phyloP scores from a whole-genome alignment of 2,797 vertebrate species.

The Mus spretus region DNA sequence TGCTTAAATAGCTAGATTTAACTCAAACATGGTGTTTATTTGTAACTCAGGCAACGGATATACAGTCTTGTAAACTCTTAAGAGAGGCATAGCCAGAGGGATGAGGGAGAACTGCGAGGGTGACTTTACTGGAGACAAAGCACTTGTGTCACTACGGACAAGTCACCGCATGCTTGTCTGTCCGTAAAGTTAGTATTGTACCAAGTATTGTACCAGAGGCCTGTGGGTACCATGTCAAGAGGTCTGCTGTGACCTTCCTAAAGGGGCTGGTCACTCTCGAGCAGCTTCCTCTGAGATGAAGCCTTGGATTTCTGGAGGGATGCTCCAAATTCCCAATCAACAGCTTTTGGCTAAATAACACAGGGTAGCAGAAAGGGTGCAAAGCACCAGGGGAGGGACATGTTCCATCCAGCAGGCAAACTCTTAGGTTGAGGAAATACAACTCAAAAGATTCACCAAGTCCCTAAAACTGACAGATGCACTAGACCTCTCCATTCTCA shows the following conservation, averaged over 20 bases:
- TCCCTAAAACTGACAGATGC: background rate
- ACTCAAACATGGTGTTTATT: conserved; percentile 62
- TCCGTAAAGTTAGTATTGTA: background rate
- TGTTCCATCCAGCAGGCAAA: background rate
- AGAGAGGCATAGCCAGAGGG: background rate
- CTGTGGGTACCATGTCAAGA: background rate
- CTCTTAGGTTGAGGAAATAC: background rate
- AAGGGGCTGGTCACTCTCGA: background rate
- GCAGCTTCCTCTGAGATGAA: background rate
- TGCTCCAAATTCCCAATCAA: background rate
- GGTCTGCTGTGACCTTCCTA: background rate
- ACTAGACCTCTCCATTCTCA: background rate
- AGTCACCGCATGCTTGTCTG: background rate
- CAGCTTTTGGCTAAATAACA: background rate
- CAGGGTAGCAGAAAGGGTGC: no score
- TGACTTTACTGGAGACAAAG: background rate
- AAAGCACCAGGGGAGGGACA: background rate
- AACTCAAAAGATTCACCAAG: background rate
- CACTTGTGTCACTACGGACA: background rate
- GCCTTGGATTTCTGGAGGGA: no score
- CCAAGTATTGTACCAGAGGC: background rate
- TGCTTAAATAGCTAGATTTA: conserved; percentile 81
- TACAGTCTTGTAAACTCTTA: conserved; percentile 20
- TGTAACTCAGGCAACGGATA: background rate
- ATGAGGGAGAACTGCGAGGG: background rate